A percentile compares a stretch with the other conserved stretches of the same genome.
Evolutionary conservation across 35 echinoderm and acorn worm genomes (phyloP).

Genomic region (Apostichopus japonicus): DNA sequence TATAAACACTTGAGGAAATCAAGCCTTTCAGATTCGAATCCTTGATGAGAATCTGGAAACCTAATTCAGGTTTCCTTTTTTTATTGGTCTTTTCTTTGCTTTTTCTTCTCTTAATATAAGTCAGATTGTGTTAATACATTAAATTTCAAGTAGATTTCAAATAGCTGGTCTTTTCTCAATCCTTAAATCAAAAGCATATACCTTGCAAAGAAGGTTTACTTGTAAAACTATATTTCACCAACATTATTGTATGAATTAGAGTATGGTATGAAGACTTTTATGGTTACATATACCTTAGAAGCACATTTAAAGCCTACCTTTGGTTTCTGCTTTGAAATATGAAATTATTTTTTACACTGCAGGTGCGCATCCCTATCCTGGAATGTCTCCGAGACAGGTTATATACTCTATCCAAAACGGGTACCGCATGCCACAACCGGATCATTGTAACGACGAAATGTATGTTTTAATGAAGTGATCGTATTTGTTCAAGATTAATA

Average conservation of each 20-base stretch:
- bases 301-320: too few relatives aligned
- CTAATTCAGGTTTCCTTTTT: too few relatives aligned
- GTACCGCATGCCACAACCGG: slow-evolving; percentile 7
- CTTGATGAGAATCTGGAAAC: background rate
- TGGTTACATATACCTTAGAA: background rate
- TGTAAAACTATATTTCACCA: background rate
- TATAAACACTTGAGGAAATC: background rate
- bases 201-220: too few relatives aligned
- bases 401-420: background rate
- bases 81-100: too few relatives aligned
- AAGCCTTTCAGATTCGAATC: background rate
- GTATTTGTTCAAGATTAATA: too few relatives aligned
- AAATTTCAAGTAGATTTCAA: too few relatives aligned
- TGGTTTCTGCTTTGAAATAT: background rate
- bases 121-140: too few relatives aligned
- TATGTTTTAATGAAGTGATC: background rate
- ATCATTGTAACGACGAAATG: slow-evolving; percentile 31
- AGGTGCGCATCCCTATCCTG: slow-evolving; percentile 32
- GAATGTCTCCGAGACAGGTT: background rate
- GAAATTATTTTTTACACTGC: background rate
- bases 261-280: background rate
- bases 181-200: too few relatives aligned
- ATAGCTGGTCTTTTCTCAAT: too few relatives aligned
- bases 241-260: background rate
- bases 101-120: too few relatives aligned